Percentiles rank a stretch among this genome's conserved stretches.
These are phyloP conservation scores for Diglossa cyanea DNA, from an alignment of 2,797 vertebrate species.

Conservation along the genomic window DNA sequence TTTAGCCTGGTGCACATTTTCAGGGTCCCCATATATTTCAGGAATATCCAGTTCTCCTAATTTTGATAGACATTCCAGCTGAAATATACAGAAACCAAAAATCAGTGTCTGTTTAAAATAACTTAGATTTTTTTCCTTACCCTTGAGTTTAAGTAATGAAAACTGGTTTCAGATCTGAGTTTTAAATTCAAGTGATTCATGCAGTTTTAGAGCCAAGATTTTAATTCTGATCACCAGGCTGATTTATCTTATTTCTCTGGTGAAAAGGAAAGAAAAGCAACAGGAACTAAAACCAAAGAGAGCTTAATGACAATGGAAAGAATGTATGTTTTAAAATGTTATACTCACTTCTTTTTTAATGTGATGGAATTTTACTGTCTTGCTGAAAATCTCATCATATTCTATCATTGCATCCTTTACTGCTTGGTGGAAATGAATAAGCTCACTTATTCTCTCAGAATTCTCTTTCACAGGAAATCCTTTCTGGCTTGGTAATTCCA, in stretches of 20 bases:
- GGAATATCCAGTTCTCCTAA: conserved; percentile 66
- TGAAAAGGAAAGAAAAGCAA: not conserved
- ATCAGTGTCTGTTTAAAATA: not conserved
- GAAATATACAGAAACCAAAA: conserved; percentile 4
- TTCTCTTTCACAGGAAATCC: conserved; percentile 73
- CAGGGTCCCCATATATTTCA: conserved; percentile 39
- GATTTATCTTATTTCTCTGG: not conserved
- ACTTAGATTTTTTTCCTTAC: not conserved
- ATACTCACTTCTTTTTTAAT: conserved; percentile 79
- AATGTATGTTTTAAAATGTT: not conserved
- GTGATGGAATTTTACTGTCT: conserved; percentile 81
- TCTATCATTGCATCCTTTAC: conserved; percentile 79
- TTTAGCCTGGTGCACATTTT: conserved; percentile 51
- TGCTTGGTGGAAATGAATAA: conserved; percentile 78
- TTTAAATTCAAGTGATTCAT: not conserved
- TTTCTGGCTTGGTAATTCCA: conserved; percentile 76
- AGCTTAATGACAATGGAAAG: not conserved
- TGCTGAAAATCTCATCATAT: conserved; percentile 80
- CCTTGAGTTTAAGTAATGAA: not conserved
- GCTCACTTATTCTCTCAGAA: conserved; percentile 77
- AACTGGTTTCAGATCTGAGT: not conserved
- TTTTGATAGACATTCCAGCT: conserved; percentile 76
- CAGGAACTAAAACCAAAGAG: not conserved
- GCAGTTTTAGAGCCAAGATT: not conserved
- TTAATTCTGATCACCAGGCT: not conserved